phyloP scores from a whole-genome alignment of 2,888 invertebrate species.

The Hirtodrosophila confusa region DNA sequence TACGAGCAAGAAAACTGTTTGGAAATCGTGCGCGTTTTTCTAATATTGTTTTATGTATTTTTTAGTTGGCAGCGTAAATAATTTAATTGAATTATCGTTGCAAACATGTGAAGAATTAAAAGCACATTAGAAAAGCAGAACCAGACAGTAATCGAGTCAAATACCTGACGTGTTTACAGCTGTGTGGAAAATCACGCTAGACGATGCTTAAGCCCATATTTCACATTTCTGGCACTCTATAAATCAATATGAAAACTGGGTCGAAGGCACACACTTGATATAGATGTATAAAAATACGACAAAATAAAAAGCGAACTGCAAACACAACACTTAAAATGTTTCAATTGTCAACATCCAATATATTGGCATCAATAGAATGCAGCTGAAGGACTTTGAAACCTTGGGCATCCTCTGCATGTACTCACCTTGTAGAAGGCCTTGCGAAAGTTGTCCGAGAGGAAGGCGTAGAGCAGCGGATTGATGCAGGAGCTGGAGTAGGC shows the following conservation, averaged over 20 bases:
- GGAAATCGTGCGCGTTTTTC: constrained; percentile 36
- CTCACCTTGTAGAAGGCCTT: constrained; percentile 91
- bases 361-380: constrained; percentile 41
- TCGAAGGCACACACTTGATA: constrained; percentile 31
- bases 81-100: constrained; percentile 59
- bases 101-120: constrained; percentile 50
- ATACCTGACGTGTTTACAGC: constrained; percentile 8
- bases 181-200: constrained; percentile 4
- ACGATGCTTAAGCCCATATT: constrained; percentile 3
- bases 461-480: constrained; percentile 96
- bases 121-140: constrained; percentile 35
- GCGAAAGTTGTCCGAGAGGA: constrained; percentile 96
- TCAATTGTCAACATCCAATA: constrained; percentile 34
- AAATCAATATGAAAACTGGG: constrained; percentile 40
- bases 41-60: constrained; percentile 30
- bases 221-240: constrained; percentile 40
- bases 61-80: constrained; percentile 38
- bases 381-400: neutral
- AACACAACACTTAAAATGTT: constrained; percentile 41
- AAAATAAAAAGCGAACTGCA: constrained; percentile 18
- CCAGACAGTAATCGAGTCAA: constrained; percentile 9
- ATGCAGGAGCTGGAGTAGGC: constrained; percentile 98
- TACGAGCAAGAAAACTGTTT: constrained; percentile 41
- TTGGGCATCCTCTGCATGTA: constrained; percentile 7
- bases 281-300: constrained; percentile 34